Evolutionary conservation across 2,888 invertebrate genomes (phyloP), one percentile per base, ranked within the genome.

Genomic region (Phania funesta): DNA sequence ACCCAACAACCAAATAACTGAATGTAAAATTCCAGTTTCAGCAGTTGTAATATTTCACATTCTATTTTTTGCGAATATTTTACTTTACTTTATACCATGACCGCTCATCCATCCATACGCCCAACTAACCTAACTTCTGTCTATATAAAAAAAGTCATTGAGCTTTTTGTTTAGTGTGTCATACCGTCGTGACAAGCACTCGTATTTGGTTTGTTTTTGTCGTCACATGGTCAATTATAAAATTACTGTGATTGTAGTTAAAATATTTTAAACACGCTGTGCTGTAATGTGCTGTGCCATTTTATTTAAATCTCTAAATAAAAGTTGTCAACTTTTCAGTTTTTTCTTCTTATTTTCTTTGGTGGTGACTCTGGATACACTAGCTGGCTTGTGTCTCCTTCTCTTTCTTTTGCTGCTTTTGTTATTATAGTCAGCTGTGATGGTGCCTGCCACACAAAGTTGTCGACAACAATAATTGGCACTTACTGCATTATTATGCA

Each of bases 401-500:
- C 13, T 58, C 5, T 58, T 52, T 50, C 18, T 41, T 52, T 48
- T 46, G 18, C 41, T 32, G 13, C 16, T 41, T 13, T n/a, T 62
- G 8, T 35, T 32, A 6, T 24, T 38, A 26, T 41, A 24, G 22
- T 64, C 22, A 46, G 48, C 16, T 60, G 65, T 11, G 38, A 26
- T 48, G 29, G 13, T 44, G 38, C 38, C 67, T 44, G 38, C 38
- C 67, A 38, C 38, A 50, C 50, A 52, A 73, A 62, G 48, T 24
- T 41, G 76, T 68, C 67, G 41, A 9, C 54, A 44, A 64, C 58
- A 81, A 68, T 81, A 77, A 77, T 81, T 81, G 76, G 48, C 76
- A 81, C 81, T 81, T 62, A 48, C 60, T 73, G 46, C 62, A 62
- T 71, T 81, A 73, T 76, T 81, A 71, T 58, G 38, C 68, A 81